These are phyloP conservation scores for Crocallis elinguaria DNA, from an alignment of 2,888 invertebrate species.

Conservation along the genomic window DNA sequence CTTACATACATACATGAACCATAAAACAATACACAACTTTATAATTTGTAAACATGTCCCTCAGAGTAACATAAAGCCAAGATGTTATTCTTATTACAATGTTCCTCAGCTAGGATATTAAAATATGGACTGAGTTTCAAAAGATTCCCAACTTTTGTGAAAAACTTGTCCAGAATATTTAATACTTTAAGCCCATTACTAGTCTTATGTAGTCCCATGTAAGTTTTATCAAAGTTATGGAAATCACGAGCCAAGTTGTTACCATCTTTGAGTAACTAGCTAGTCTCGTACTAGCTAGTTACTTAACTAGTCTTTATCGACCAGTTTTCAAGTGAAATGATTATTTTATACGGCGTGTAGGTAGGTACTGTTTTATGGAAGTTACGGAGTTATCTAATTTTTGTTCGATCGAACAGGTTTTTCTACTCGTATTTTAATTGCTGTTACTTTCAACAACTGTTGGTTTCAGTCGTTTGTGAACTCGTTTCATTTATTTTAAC, in stretches of 20 bases:
- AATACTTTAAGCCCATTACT: conserved; percentile 10
- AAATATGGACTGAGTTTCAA: conserved; percentile 5
- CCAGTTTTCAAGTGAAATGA: conserved; percentile 40
- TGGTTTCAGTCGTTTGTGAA: neutral
- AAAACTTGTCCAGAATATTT: conserved; percentile 13
- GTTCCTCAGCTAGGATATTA: conserved; percentile 2
- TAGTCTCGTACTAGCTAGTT: conserved; percentile 32
- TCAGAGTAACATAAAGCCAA: no score
- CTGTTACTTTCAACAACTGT: neutral
- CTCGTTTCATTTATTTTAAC: no score
- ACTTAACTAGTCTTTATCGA: conserved; percentile 38
- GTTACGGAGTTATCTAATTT: conserved; percentile 33
- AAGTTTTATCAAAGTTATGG: conserved; percentile 22
- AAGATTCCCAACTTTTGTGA: conserved; percentile 3
- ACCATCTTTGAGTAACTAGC: no score
- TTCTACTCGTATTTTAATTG: conserved; percentile 14
- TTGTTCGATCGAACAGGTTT: conserved; percentile 30
- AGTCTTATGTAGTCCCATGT: conserved; percentile 13
- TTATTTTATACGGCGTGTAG: conserved; percentile 34
- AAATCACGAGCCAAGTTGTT: conserved; percentile 11
- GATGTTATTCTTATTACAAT: no score
- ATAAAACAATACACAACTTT: no score
- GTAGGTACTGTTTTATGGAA: conserved; percentile 25
- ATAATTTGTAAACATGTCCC: no score
- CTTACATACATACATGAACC: no score